phyloP scores from a whole-genome alignment of 2,113 vertebrate genomes.

The Oreocharis arfaki region DNA sequence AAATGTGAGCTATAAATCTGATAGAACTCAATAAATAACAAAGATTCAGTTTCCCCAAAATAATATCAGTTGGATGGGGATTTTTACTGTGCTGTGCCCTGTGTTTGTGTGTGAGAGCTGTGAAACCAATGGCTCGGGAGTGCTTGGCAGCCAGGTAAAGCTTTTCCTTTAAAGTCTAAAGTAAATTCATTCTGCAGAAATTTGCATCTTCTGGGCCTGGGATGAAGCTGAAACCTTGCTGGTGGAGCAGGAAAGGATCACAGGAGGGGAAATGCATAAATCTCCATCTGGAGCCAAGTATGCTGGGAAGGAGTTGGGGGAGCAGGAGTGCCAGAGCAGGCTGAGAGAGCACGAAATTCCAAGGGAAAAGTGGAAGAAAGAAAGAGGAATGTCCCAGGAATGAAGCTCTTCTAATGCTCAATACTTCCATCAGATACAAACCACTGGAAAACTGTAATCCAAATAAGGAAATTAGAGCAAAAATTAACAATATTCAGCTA shows the following conservation, averaged over 20 bases:
- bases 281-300: slow-evolving; percentile 32
- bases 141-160: neutral
- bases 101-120: neutral
- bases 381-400: slow-evolving; percentile 53
- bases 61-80: neutral
- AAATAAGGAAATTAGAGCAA: slow-evolving; percentile 44
- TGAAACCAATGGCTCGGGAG: neutral
- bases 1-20: slow-evolving; percentile 2
- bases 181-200: neutral
- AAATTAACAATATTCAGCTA: slow-evolving; percentile 46
- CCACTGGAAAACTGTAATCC: neutral
- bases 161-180: neutral
- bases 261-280: slow-evolving; percentile 40
- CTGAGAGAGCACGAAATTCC: neutral
- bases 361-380: neutral
- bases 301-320: slow-evolving; percentile 1
- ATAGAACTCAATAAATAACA: neutral
- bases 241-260: slow-evolving; percentile 26
- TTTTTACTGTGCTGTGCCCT: neutral
- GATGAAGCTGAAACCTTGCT: slow-evolving; percentile 10
- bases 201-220: slow-evolving; percentile 25
- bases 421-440: neutral
- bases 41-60: neutral
- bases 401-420: neutral
- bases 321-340: neutral